Conservation (phyloP, 2,113 vertebrate genomes). For the Rhea pennata region DNA sequence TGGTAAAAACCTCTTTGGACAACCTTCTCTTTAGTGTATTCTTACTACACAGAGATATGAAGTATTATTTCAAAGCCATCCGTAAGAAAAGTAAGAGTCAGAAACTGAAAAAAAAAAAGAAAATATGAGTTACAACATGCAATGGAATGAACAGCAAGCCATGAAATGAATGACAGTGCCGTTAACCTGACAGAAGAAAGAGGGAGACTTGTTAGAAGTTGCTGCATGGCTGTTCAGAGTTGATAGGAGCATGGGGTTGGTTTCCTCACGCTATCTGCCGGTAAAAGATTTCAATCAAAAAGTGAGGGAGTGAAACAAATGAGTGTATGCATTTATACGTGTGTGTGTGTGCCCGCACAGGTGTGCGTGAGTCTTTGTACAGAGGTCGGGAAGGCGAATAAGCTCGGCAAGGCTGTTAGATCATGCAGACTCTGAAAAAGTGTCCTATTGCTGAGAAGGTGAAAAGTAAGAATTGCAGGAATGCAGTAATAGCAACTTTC, state of each 20-base stretch:
- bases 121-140: constrained; percentile 17
- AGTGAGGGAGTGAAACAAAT: constrained; percentile 14
- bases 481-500: background rate
- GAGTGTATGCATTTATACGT: background rate
- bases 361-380: background rate
- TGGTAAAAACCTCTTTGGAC: background rate
- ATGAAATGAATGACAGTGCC: constrained; percentile 35
- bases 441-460: background rate
- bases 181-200: constrained; percentile 49
- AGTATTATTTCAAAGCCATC: constrained; percentile 20
- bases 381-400: background rate
- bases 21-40: constrained; percentile 1
- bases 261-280: constrained; percentile 43
- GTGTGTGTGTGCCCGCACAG: background rate
- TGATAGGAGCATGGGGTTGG: constrained; percentile 33
- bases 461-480: background rate
- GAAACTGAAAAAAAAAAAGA: background rate
- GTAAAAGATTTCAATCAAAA: constrained; percentile 55
- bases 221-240: constrained; percentile 8
- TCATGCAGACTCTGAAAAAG: background rate
- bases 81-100: background rate
- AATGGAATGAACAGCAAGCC: background rate
- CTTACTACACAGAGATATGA: background rate
- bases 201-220: constrained; percentile 51
- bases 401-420: background rate